phyloP scores from a whole-genome alignment of 2,113 vertebrate genomes.

The Pachyramphus minor region DNA sequence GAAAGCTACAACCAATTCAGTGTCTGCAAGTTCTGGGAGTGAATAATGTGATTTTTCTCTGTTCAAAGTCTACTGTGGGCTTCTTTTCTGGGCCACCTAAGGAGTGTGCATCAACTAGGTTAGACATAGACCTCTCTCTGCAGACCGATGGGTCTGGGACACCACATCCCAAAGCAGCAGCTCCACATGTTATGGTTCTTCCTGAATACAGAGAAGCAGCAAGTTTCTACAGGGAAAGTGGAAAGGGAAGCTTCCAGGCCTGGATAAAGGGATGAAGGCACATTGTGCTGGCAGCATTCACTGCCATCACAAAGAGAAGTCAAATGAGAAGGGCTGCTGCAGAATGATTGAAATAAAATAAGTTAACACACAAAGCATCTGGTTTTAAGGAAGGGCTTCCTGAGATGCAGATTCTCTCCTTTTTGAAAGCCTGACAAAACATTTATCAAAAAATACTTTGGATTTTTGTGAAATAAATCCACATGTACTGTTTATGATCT shows the following conservation, averaged over 20 bases:
- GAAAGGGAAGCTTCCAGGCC: background rate
- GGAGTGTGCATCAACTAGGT: background rate
- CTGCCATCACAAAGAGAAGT: background rate
- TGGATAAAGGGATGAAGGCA: rapidly evolving
- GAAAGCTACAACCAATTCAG: background rate
- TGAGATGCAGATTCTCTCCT: background rate
- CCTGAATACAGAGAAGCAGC: background rate
- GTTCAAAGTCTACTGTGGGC: background rate
- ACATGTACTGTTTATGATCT: background rate
- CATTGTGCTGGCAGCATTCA: background rate
- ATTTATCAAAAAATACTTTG: background rate
- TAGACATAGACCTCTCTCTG: background rate
- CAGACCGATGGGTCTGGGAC: background rate
- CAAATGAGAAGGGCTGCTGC: background rate
- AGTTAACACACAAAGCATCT: background rate
- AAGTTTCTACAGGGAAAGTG: background rate
- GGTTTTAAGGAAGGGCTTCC: background rate
- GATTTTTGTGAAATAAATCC: background rate
- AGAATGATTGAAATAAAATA: background rate
- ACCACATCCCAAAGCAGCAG: background rate
- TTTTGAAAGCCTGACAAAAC: background rate
- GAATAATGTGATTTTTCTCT: background rate
- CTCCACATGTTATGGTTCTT: background rate
- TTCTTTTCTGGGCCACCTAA: background rate
- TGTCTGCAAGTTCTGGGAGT: background rate